Base-by-base conservation (phyloP, 2,797 vertebrate species). In the Columba guinea region DNA sequence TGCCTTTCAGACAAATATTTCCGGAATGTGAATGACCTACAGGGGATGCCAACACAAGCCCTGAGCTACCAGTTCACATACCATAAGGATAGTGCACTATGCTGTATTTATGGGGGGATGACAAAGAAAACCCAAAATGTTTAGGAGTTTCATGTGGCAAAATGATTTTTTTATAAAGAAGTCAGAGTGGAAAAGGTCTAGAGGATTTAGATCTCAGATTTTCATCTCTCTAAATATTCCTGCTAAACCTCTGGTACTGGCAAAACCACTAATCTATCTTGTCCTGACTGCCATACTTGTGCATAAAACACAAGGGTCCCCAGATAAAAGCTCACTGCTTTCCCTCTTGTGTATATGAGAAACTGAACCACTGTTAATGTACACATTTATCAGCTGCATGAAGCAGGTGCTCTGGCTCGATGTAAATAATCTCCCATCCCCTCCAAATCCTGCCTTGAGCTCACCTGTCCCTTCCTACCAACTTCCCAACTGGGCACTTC, bases 1-100 rank as follows among this genome's bases (percentile, higher is more conserved):
- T 97, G 58, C 7, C 74, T 97, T 97, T 92, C 94, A 96, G 96
- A 80, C 92, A 67, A 95, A 96, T 64, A 96, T 97, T 89, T 96
- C 95, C 64, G 95, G 90, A 88, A 96, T 97, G 92, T 97, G 96
- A 97, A 69, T 13, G 84, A 69, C 37, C 88, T 68, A 15, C 79
- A 94, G 68, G 85, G 49, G 71, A 84, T 46, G 30, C n/a, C 73
- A 91, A 60, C 64, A 92, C 12, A 81, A 91, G 9, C 24, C 56
- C 22, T 3, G 0, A 76, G 19, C 39, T 69, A 56, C 21, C 0
- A 0, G 60, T 44, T 58, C 65, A 59, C 8, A 35, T 35, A 30
- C 68, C 37, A 84, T 23, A 68, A 51, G n/a, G 44, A 90, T 32
- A 60, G 37, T 62, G 35, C 30, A 49, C 82, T 92, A 70, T 52